Base-by-base conservation (phyloP, 2,888 invertebrate genomes). In the Cenopis cana region DNA sequence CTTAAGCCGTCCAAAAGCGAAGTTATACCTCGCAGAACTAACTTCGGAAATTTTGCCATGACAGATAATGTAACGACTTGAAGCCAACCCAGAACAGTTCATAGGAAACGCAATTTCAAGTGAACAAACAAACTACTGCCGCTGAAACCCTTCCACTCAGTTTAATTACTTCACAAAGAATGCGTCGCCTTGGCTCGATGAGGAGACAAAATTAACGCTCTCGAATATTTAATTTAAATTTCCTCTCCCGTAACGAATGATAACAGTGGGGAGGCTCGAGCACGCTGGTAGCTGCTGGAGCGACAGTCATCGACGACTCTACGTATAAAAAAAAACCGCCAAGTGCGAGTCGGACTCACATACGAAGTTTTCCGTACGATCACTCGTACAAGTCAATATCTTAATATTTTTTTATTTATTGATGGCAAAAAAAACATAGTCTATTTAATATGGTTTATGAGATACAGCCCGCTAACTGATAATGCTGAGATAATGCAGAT, bases 201-300 rank as follows among this genome's bases (percentile, higher is more conserved):
- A 93, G 93, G 90, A 93, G 93, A 93, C 93, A 91, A 93, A 93
- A 92, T 93, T 92, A 93, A 93, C 93, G 90, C 88, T 89, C 93
- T 90, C 92, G 92, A 93, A 93, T 93, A 93, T 93, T 93, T 93
- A 93, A 93, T 93, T 93, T 93, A 91, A 93, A 93, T 93, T 92
- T 93, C 86, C 87, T 83, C 83, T 83, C 82, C 86, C 88, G 87
- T 89, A 91, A 90, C 91, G 91, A 91, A 93, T 89, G 91, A 91
- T 92, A 92, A 91, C 90, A 90, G 88, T 78, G 86, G 78, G 79
- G 81, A 88, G 18, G 36, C 50, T 50, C 36, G 82, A 79, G 76
- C 75, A 78, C 76, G 75, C 78, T 76, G 78, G 80, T n/a, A 46
- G 46, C n/a, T 46, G n/a, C 46, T 8, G 1, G 12, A 46, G 46